Conservation (phyloP, 2,888 invertebrate genomes). For the Melieria omissa region DNA sequence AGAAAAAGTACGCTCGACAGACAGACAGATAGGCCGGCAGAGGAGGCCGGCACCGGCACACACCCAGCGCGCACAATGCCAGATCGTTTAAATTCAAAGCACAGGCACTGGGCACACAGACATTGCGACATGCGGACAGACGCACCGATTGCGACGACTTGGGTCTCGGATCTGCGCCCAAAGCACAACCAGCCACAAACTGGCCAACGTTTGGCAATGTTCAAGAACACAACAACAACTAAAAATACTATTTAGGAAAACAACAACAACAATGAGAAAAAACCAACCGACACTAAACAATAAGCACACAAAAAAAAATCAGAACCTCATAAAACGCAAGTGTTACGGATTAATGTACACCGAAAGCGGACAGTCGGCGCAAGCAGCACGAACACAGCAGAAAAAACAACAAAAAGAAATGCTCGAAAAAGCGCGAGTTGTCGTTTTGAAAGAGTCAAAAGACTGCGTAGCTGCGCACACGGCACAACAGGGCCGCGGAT, state of each 20-base stretch:
- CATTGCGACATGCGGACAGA: not conserved
- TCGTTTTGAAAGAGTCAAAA: too few species aligned
- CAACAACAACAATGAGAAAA: constrained; percentile 1
- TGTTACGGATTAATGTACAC: constrained; percentile 36
- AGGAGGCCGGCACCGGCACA: not conserved
- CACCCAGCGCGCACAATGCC: not conserved
- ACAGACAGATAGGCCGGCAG: not conserved
- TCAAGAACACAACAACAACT: constrained; percentile 16
- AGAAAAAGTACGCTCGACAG: too few species aligned
- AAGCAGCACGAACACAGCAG: too few species aligned
- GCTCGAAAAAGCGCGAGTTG: too few species aligned
- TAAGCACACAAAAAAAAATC: not conserved
- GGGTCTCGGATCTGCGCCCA: not conserved
- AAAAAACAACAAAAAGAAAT: too few species aligned
- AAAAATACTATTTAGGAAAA: not conserved
- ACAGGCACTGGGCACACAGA: not conserved
- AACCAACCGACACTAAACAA: not conserved
- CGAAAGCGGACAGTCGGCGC: too few species aligned
- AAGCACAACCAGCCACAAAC: not conserved
- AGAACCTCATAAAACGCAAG: constrained; percentile 40
- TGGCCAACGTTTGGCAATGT: not conserved
- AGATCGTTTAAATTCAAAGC: constrained; percentile 31
- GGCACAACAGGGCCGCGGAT: too few species aligned
- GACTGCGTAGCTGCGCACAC: too few species aligned
- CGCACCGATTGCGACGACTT: not conserved